A percentile compares a stretch with the other conserved stretches of the same genome.
Evolutionary conservation across 2,113 vertebrate species (phyloP).

Genomic region (Dendrocopos noguchii): DNA sequence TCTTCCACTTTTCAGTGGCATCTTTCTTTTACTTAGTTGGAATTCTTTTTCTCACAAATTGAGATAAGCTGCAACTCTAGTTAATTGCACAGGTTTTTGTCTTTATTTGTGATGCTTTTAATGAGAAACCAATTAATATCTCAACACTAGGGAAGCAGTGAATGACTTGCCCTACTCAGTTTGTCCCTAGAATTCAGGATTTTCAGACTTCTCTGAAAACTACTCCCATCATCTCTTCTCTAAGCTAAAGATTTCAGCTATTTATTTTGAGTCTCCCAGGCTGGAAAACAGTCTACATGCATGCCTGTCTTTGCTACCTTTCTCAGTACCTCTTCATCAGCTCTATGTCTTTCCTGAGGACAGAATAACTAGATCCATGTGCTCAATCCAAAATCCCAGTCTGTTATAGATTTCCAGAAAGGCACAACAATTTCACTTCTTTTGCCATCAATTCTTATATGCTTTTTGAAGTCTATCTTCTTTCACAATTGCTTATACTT

Average conservation of each 20-base stretch:
- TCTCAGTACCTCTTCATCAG: not conserved
- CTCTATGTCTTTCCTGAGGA: not conserved
- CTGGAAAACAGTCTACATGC: not conserved
- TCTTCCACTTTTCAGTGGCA: not conserved
- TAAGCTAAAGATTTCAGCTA: not conserved
- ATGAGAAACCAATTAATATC: not conserved
- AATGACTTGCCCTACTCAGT: not conserved
- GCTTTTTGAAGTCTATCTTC: not conserved
- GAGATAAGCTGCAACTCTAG: not conserved
- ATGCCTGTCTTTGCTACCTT: not conserved
- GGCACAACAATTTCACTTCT: not conserved
- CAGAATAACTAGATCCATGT: not conserved
- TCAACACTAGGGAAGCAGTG: not conserved
- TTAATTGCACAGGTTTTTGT: not conserved
- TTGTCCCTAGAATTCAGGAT: not conserved
- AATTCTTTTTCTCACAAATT: not conserved
- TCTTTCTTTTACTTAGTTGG: not conserved
- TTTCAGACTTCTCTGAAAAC: not conserved
- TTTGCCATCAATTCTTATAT: not conserved
- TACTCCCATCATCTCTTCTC: not conserved
- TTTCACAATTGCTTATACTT: not conserved
- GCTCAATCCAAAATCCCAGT: not conserved
- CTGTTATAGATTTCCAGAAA: not conserved
- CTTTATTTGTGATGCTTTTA: not conserved
- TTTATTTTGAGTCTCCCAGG: not conserved